Base-by-base conservation (phyloP, 2,113 vertebrate genomes). In the Aegithalos caudatus region DNA sequence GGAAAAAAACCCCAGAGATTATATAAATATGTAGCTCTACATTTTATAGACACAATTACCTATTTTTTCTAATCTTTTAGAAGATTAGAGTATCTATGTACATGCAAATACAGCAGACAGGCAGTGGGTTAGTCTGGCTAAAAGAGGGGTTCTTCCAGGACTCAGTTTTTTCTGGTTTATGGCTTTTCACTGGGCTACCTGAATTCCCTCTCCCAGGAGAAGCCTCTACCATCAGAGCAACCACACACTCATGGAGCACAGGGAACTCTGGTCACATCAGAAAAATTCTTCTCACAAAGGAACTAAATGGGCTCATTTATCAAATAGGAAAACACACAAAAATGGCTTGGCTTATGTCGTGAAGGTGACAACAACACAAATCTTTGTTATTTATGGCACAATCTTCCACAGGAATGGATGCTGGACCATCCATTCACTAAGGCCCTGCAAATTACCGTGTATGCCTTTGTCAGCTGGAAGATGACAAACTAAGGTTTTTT, bases 1-100 rank as follows among this genome's bases (percentile, higher is more conserved):
- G 5, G 3, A 1, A 0, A 4, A 19, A 31, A 22, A 0, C 0
- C 3, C 12, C 28, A 28, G 50, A 69, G 42, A 47, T 25, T 28
- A 60, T 3, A 51, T 20, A 60, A 64, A 60, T 31, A 53, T 12
- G 31, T 12, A 71, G 22, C 6, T 58, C 44, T 10, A 67, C 7
- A 19, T 76, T 67, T 48, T 31, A 25, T 14, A 35, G 6, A n/a
- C 4, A 69, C 3, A 48, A 45, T 28, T 31, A 56, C 3, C 15
- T 47, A 4, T 4, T 62, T 65, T 48, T 62, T 28, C 35, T 47
- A 42, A 37, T 48, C 8, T 37, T 81, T 66, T 6, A 60, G 38
- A 81, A 76, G 27, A 74, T 79, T 22, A 76, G 37, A 53, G 24
- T 25, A 47, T 14, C 19, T 33, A 11, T 4, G 14, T 15, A n/a